Evolutionary conservation across 1,140 invertebrate species (phyloP).

Genomic region (Nasonia vitripennis): DNA sequence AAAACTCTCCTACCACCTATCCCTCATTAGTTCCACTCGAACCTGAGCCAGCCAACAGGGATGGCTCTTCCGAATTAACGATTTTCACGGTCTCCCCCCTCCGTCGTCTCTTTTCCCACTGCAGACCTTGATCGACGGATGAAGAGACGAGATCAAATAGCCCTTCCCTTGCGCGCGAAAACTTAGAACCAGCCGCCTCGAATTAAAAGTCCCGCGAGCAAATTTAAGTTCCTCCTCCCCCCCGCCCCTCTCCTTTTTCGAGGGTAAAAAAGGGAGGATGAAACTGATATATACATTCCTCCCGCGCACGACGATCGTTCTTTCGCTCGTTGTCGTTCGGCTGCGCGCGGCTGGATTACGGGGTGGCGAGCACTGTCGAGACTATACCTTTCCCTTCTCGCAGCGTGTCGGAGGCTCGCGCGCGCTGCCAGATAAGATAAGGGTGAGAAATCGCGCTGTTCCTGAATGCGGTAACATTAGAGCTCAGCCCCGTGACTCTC

Average conservation of each 20-base stretch:
- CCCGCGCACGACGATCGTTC: neutral
- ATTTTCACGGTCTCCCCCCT: neutral
- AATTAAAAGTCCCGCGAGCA: conserved; percentile 67
- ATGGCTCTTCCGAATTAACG: neutral
- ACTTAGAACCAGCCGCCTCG: conserved; percentile 35
- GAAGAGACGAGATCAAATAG: no score
- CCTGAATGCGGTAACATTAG: conserved; percentile 71
- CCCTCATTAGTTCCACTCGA: no score
- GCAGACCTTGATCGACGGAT: no score
- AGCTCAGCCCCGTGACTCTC: conserved; percentile 44
- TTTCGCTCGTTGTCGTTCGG: neutral
- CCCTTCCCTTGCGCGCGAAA: neutral
- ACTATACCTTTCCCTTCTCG: neutral
- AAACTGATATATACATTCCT: neutral
- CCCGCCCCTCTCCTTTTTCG: neutral
- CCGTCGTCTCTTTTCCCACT: neutral
- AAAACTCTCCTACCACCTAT: no score
- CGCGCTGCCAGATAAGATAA: conserved; percentile 69
- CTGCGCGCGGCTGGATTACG: neutral
- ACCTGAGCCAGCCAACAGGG: no score
- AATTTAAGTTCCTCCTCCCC: conserved; percentile 60
- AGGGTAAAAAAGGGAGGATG: neutral
- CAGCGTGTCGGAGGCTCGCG: conserved; percentile 11
- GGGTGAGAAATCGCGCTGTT: conserved; percentile 72
- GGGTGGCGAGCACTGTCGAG: conserved; percentile 5